Evolutionary conservation across 1,140 invertebrate genomes (phyloP).

Genomic region (Microvelia longipes): DNA sequence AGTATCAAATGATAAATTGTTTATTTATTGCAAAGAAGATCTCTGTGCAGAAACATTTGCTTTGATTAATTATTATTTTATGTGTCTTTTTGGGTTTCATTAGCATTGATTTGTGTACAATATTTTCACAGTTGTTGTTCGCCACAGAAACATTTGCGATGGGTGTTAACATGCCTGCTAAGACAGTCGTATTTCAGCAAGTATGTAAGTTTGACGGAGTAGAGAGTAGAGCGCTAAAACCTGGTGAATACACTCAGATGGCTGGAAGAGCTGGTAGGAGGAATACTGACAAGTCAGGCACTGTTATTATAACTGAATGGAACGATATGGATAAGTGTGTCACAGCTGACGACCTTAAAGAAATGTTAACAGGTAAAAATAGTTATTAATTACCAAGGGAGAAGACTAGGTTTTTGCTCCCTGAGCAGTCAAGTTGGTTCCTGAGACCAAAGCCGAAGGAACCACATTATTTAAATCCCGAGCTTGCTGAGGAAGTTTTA

Average conservation of each 20-base stretch:
- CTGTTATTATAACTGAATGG: constrained; percentile 66
- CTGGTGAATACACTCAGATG: constrained; percentile 96
- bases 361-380: neutral
- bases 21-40: too few relatives aligned
- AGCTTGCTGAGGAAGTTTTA: too few relatives aligned
- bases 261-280: constrained; percentile 88
- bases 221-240: constrained; percentile 53
- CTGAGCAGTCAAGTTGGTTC: too few relatives aligned
- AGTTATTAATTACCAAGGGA: too few relatives aligned
- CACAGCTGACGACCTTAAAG: neutral
- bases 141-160: constrained; percentile 98
- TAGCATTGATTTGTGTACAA: too few relatives aligned
- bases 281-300: constrained; percentile 82
- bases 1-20: too few relatives aligned
- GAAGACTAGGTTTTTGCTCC: too few relatives aligned
- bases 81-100: too few relatives aligned
- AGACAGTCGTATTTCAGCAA: constrained; percentile 91
- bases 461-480: too few relatives aligned
- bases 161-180: constrained; percentile 97
- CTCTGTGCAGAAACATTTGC: too few relatives aligned
- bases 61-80: too few relatives aligned
- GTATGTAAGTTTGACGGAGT: constrained; percentile 82
- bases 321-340: neutral
- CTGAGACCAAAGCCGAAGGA: too few relatives aligned
- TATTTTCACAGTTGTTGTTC: constrained; percentile 85